phyloP scores from a whole-genome alignment of 2,797 vertebrate genomes.

The Psittacula echo region DNA sequence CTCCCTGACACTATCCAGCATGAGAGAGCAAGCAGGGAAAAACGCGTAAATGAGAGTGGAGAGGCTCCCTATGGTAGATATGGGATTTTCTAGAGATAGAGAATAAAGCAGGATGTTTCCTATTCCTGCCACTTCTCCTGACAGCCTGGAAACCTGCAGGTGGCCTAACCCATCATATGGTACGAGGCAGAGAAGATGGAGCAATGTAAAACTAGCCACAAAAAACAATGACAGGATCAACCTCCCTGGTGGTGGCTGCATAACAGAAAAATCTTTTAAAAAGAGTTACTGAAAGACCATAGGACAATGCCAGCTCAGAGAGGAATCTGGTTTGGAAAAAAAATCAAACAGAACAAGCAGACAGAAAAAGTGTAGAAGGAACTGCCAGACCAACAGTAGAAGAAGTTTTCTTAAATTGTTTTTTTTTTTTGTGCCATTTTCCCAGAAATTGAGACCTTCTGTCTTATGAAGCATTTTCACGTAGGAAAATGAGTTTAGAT shows the following conservation, averaged over 20 bases:
- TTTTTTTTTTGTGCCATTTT: neutral
- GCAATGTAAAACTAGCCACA: neutral
- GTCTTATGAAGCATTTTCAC: neutral
- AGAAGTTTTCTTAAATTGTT: neutral
- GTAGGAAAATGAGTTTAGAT: neutral
- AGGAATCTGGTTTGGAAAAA: neutral
- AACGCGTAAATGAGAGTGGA: neutral
- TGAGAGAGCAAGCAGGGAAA: neutral
- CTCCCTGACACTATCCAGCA: neutral
- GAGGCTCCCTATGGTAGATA: neutral
- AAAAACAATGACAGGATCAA: neutral
- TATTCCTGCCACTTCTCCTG: neutral
- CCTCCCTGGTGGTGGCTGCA: neutral
- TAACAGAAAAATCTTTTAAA: neutral
- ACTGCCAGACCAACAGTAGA: neutral
- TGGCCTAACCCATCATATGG: neutral
- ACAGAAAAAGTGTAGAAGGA: neutral
- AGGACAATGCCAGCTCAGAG: neutral
- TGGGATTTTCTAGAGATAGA: neutral
- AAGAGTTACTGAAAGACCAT: neutral
- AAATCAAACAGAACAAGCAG: neutral
- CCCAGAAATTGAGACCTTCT: neutral
- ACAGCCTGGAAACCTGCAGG: neutral
- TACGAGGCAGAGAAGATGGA: neutral
- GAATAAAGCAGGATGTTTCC: neutral